phyloP scores from a whole-genome alignment of 2,113 vertebrate species.

The Ochotona princeps region DNA sequence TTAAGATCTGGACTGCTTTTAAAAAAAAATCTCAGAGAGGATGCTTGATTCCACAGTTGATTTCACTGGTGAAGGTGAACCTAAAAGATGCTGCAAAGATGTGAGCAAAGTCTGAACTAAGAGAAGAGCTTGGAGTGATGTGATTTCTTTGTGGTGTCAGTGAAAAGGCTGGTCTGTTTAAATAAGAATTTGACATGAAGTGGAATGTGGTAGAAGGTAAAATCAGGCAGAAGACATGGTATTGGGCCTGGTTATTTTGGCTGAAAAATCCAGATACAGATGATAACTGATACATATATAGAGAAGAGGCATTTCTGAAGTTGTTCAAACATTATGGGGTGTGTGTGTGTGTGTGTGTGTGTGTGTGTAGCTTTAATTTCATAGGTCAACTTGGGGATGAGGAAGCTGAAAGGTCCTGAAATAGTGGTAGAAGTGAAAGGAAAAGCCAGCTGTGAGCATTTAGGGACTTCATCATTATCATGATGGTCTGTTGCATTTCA shows the following conservation, averaged over 20 bases:
- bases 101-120: neutral
- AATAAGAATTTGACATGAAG: neutral
- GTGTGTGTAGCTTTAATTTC: neutral
- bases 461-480: neutral
- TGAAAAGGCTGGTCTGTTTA: neutral
- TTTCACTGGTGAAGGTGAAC: neutral
- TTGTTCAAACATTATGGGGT: neutral
- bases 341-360: neutral
- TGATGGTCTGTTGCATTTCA: neutral
- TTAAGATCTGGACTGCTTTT: slow-evolving; percentile 7
- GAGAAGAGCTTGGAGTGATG: neutral
- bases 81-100: neutral
- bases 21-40: neutral
- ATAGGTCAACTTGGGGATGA: neutral
- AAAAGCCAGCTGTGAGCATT: neutral
- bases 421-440: neutral
- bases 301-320: neutral
- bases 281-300: neutral
- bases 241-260: neutral
- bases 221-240: neutral
- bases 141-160: neutral
- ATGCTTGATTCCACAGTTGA: neutral
- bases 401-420: neutral
- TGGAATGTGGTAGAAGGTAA: neutral
- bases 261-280: neutral